Base-by-base conservation (phyloP, 2,797 vertebrate species). In the Sparus aurata region DNA sequence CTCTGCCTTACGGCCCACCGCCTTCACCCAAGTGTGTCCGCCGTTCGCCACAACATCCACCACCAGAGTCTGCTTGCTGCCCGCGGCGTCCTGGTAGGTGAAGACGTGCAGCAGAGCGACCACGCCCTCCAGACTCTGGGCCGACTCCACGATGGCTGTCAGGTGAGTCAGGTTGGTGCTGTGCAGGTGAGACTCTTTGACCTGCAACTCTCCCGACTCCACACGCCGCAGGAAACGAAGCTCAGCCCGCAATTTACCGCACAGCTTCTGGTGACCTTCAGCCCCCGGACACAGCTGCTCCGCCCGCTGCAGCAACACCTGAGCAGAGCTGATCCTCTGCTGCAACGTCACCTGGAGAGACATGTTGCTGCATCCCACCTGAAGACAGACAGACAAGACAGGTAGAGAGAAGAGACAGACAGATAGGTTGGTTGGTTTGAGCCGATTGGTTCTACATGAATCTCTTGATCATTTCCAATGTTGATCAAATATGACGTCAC, bases 91-190 rank as follows among this genome's bases (percentile, higher is more conserved):
- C 80, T 93, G 95, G 0, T 98, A 98, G 45, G 94, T 90, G 60
- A 98, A 98, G 62, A 98, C 97, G 0, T 96, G 97, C 41, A 99
- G 95, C 66, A 99, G 94, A 0, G 97, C 95, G 47, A 96, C 91
- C 18, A 99, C 93, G 0, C 94, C 95, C 45, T 97, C 96, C 75
- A 99, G 92, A 81, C 96, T 96, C 88, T 97, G 96, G 0, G 96
- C 97, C 0, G 98, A 96, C 68, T 98, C 96, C 45, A 99, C 95
- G 1, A 99, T 91, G 52, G 98, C 98, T 15, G 94, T 95, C 27
- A 99, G 94, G 77, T 99, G 98, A 2, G 97, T 98, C 45, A 99
- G 95, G 86, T 99, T 99, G 17, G 97, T 98, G 93, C 98, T 99
- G 92, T 97, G 96, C 64, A 99, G 93, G 83, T 99, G 97, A 4